Conservation (phyloP, 1,140 invertebrate genomes). For the Caenorhabditis briggsae region DNA sequence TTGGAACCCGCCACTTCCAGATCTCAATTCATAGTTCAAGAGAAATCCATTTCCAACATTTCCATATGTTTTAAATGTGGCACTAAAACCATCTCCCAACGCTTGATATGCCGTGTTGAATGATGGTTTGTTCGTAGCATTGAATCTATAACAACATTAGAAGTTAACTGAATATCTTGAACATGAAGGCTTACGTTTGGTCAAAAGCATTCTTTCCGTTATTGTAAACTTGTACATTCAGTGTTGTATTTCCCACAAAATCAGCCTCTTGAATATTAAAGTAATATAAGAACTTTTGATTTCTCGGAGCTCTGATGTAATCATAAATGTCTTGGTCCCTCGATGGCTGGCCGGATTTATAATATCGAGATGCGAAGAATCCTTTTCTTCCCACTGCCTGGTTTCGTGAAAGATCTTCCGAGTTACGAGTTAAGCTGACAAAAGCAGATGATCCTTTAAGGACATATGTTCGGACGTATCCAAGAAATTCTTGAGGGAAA, state of each 20-base stretch:
- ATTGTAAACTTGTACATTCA: background rate
- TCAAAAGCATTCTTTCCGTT: background rate
- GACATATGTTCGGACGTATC: slow-evolving; percentile 26
- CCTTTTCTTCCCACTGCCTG: background rate
- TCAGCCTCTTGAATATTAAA: background rate
- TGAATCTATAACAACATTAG: background rate
- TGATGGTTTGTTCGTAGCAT: background rate
- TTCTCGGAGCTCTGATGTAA: background rate
- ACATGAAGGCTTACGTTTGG: background rate
- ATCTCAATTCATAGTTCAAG: background rate
- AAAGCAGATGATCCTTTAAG: background rate
- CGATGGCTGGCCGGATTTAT: background rate
- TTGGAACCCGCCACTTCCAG: too few relatives aligned
- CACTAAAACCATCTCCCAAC: background rate
- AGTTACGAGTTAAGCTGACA: background rate
- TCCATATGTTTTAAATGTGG: background rate
- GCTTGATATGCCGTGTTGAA: background rate
- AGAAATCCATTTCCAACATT: background rate
- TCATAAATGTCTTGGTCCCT: background rate
- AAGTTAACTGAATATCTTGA: background rate
- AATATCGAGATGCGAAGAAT: slow-evolving; percentile 22
- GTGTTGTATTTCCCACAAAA: slow-evolving; percentile 13
- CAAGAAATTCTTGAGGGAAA: slow-evolving; percentile 16
- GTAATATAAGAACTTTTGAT: background rate
- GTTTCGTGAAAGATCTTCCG: background rate